phyloP scores from a whole-genome alignment of 2,888 invertebrate genomes.

The Protodeltote pygarga region DNA sequence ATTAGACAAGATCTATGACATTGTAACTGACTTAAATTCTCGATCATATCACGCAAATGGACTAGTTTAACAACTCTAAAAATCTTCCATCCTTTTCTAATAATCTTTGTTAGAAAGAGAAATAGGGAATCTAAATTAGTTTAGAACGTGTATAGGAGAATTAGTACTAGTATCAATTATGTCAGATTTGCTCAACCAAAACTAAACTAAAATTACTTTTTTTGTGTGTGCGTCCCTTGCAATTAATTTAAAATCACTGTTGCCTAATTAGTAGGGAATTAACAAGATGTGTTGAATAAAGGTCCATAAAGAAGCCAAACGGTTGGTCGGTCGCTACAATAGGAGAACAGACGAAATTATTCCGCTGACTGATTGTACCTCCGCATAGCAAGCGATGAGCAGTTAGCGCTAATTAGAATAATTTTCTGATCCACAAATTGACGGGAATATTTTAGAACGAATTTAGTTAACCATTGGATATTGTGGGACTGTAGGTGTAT shows the following conservation, averaged over 20 bases:
- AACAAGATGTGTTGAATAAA: conserved; percentile 13
- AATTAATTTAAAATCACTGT: neutral
- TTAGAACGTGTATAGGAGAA: too few species aligned
- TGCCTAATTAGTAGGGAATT: conserved; percentile 14
- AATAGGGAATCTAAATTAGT: too few species aligned
- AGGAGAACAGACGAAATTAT: conserved; percentile 37
- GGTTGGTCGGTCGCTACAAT: conserved; percentile 22
- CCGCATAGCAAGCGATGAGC: conserved; percentile 12
- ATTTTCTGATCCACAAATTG: conserved; percentile 33
- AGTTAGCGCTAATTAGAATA: conserved; percentile 28
- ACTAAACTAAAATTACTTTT: too few species aligned
- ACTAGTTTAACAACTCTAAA: too few species aligned
- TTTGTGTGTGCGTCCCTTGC: too few species aligned
- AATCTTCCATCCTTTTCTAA: too few species aligned
- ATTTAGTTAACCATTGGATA: conserved; percentile 8
- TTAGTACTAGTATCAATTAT: too few species aligned
- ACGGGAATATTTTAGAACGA: conserved; percentile 29
- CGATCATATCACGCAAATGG: too few species aligned
- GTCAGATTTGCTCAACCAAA: too few species aligned
- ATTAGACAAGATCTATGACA: too few species aligned
- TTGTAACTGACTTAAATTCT: too few species aligned
- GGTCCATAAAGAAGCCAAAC: conserved; percentile 16
- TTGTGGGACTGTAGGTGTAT: neutral
- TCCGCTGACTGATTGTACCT: conserved; percentile 26
- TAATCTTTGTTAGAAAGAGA: too few species aligned